These are phyloP conservation scores for Prionace glauca DNA, from an alignment of 2,797 vertebrate species.

Conservation along the genomic window DNA sequence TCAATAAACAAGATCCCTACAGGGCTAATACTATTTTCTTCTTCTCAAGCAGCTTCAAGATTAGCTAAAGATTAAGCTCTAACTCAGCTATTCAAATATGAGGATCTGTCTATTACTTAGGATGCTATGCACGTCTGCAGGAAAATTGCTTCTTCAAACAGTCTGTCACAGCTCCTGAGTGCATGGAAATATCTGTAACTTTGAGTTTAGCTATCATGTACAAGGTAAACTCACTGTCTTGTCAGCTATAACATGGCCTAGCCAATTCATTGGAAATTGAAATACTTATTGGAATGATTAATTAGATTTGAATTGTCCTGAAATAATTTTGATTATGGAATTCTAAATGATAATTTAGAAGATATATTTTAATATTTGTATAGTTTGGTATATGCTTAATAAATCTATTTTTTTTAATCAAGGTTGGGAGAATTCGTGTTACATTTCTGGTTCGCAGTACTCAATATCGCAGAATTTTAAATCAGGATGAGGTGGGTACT, in stretches of 20 bases:
- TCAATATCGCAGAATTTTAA: conserved; percentile 85
- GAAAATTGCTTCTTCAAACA: not conserved
- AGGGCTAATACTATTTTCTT: too few species aligned
- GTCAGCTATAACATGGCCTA: not conserved
- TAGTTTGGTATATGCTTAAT: not conserved
- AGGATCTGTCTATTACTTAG: not conserved
- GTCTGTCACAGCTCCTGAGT: not conserved
- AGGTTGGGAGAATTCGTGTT: conserved; percentile 84
- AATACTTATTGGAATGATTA: not conserved
- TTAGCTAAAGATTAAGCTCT: not conserved
- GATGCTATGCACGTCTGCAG: not conserved
- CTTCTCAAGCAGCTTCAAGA: not conserved
- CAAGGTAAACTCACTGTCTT: not conserved
- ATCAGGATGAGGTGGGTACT: conserved; percentile 82
- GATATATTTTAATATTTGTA: not conserved
- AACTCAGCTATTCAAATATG: not conserved
- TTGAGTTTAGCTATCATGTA: not conserved
- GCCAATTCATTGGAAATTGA: not conserved
- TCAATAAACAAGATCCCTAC: too few species aligned
- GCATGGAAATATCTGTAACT: not conserved
- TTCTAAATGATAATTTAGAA: not conserved
- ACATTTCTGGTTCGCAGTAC: conserved; percentile 89
- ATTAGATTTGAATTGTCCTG: not conserved
- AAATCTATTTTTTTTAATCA: conserved; percentile 49
- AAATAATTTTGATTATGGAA: not conserved